A percentile compares a stretch with the other conserved stretches of the same genome.
Evolutionary conservation across 2,113 vertebrate species (phyloP).

Genomic region (Cathartes aura): DNA sequence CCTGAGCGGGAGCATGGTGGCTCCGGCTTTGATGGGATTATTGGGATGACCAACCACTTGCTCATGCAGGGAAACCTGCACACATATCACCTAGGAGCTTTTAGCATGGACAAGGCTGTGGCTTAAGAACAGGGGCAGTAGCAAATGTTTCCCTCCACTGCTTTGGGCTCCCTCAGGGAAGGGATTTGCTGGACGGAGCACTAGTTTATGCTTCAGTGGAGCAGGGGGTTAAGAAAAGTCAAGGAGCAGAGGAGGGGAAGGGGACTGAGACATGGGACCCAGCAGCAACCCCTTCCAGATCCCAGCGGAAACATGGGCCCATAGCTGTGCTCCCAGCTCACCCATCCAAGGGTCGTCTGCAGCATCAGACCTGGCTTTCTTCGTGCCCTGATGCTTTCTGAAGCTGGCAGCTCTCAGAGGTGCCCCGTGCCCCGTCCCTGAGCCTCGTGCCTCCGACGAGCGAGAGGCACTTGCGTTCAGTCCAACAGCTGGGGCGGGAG

Average conservation of each 20-base stretch:
- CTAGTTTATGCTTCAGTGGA: not conserved
- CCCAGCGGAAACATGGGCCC: rapidly evolving
- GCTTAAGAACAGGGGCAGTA: not conserved
- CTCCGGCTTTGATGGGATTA: not conserved
- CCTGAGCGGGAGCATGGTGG: not conserved
- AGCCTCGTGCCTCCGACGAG: not conserved
- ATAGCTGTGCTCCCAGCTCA: not conserved
- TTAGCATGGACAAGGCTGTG: not conserved
- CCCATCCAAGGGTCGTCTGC: not conserved
- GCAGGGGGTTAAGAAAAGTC: not conserved
- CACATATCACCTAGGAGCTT: rapidly evolving
- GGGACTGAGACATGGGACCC: rapidly evolving
- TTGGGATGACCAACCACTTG: not conserved
- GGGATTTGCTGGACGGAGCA: not conserved
- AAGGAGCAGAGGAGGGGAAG: not conserved
- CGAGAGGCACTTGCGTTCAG: not conserved
- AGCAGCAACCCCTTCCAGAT: not conserved
- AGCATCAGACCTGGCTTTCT: not conserved
- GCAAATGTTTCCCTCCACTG: not conserved
- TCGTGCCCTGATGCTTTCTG: not conserved
- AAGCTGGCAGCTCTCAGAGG: not conserved
- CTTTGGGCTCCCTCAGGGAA: not conserved
- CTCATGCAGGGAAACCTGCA: not conserved
- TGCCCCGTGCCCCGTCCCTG: rapidly evolving
- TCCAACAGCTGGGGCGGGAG: not conserved